These are phyloP conservation scores for Formica exsecta DNA, from an alignment of 1,140 invertebrate genomes.

Conservation along the genomic window DNA sequence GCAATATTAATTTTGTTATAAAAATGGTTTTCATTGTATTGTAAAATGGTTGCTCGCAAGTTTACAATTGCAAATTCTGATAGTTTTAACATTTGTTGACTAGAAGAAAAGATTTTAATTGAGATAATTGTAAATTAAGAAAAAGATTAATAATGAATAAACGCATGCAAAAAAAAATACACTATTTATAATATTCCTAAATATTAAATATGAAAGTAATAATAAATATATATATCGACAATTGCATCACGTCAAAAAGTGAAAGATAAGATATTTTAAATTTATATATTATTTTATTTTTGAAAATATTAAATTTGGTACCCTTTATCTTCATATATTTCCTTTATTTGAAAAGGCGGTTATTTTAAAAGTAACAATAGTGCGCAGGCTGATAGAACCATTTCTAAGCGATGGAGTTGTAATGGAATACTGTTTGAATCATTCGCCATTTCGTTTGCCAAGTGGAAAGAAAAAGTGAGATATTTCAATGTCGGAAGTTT, in stretches of 20 bases:
- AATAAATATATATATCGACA: background rate
- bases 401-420: constrained; percentile 55
- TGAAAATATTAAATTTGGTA: background rate
- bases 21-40: background rate
- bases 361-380: constrained; percentile 45
- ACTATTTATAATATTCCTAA: background rate
- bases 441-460: constrained; percentile 35
- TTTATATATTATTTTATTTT: background rate
- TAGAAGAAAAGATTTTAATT: constrained; percentile 13
- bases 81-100: constrained; percentile 10
- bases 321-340: background rate
- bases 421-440: constrained; percentile 58
- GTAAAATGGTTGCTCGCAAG: background rate
- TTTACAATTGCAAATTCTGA: background rate
- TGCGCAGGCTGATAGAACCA: constrained; percentile 25
- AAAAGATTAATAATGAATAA: background rate
- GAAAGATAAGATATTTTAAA: background rate
- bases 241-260: background rate
- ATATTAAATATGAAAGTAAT: background rate
- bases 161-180: background rate
- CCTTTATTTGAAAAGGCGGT: constrained; percentile 11
- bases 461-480: constrained; percentile 59
- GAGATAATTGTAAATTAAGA: constrained; percentile 3
- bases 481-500: constrained; percentile 63
- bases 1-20: constrained; percentile 12